phyloP scores from a whole-genome alignment of 2,888 invertebrate genomes.

The Criorhina ranunculi region DNA sequence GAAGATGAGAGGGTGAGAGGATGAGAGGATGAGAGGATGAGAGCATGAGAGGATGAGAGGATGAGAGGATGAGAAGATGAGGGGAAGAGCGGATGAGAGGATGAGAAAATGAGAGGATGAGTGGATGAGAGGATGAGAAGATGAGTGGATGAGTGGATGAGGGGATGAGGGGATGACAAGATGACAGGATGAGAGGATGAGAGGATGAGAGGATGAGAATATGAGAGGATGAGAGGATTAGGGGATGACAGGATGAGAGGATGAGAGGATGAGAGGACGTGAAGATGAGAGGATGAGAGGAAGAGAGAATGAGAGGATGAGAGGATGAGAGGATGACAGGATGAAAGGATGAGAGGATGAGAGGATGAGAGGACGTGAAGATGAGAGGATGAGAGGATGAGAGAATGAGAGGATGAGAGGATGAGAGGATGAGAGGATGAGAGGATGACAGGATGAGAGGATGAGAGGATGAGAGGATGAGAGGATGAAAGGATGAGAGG shows the following conservation, averaged over 20 bases:
- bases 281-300: not conserved
- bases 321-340: not conserved
- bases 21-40: not conserved
- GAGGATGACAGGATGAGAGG: not conserved
- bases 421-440: not conserved
- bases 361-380: not conserved
- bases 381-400: not conserved
- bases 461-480: not conserved
- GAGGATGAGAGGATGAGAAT: too few relatives aligned
- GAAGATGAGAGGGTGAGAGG: not conserved
- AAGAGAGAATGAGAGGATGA: not conserved
- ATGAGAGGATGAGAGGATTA: not conserved
- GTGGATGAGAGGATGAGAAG: too few relatives aligned
- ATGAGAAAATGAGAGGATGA: too few relatives aligned
- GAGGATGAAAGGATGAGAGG: not conserved
- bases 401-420: not conserved
- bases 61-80: not conserved
- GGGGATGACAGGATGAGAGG: not conserved
- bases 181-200: too few relatives aligned
- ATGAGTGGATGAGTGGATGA: too few relatives aligned
- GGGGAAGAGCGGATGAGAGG: too few relatives aligned
- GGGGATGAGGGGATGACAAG: too few relatives aligned
- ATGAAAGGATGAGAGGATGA: not conserved
- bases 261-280: not conserved
- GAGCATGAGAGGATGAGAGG: conserved; percentile 27